phyloP scores from a whole-genome alignment of 2,113 vertebrate species.

The Hiodon alosoides region DNA sequence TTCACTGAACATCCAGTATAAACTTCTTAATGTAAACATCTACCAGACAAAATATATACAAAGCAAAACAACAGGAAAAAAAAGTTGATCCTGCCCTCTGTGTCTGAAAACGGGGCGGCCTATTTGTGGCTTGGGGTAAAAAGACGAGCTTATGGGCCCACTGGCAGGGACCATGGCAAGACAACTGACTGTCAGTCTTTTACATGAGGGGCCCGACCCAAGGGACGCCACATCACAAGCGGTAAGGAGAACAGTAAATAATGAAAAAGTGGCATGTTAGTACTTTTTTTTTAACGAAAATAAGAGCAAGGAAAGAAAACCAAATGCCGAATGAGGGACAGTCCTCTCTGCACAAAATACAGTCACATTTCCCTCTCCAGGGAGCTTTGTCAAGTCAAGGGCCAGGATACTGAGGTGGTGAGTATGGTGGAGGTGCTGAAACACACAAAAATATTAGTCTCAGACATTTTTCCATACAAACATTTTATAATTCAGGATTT shows the following conservation, averaged over 20 bases:
- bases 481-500: too few relatives aligned
- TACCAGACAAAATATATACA: background rate
- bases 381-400: constrained; percentile 46
- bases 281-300: constrained; percentile 13
- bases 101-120: too few relatives aligned
- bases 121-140: too few relatives aligned
- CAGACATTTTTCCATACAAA: too few relatives aligned
- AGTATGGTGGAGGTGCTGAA: constrained; percentile 67
- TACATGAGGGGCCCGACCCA: constrained; percentile 14
- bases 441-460: constrained; percentile 29
- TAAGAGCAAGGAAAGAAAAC: constrained; percentile 18
- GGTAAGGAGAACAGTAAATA: constrained; percentile 12
- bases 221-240: constrained; percentile 26
- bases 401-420: constrained; percentile 65
- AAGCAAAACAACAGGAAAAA: background rate
- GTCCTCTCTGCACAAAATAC: constrained; percentile 35
- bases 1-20: background rate
- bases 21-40: background rate
- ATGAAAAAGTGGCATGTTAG: constrained; percentile 11
- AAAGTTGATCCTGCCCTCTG: background rate
- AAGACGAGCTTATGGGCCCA: background rate
- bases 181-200: constrained; percentile 5
- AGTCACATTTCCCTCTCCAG: constrained; percentile 33
- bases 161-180: background rate
- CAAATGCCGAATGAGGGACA: constrained; percentile 17